Evolutionary conservation across 2,113 vertebrate species (phyloP), one percentile per base, ranked within the genome.

Genomic region (Odontophorus gujanensis): DNA sequence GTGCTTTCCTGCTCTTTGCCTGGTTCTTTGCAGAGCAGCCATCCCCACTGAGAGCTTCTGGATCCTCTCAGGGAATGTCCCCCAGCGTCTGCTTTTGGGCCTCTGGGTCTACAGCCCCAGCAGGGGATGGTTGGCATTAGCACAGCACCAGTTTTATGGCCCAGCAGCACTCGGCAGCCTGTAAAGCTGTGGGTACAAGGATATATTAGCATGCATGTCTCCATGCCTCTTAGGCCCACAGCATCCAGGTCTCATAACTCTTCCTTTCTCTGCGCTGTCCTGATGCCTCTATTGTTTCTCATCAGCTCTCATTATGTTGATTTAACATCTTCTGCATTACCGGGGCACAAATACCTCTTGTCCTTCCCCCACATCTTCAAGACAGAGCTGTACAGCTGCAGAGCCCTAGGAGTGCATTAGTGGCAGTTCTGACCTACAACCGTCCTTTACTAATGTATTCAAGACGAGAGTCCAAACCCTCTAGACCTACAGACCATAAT

Each of bases 351-450:
- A 88, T 90, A 93, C 69, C 88, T 81, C 76, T 92, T 4, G 3
- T 86, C 68, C 83, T 92, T 94, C 68, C 65, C 38, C 43, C 68
- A 79, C 61, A 75, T 72, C 61, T 83, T 92, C 73, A 65, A 93
- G 69, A 86, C 4, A 28, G 83, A 0, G 1, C 61, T 83, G 8
- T 90, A 76, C 76, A 88, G 51, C 90, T 86, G 65, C 32, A 3
- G 85, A 90, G 88, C 78, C 96, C 94, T 94, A 80, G 93, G 76
- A 92, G 42, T 71, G 43, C 95, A 94, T 94, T 94, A 94, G 91
- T 42, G 32, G 47, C 80, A 86, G 80, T 61, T 92, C 90, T 93
- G 85, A 94, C 92, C 85, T 90, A 83, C 72, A 88, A 38, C 80
- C 34, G 59, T 85, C 63, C 88, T 85, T 51, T 85, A 53, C 45